Evolutionary conservation across 2,797 vertebrate genomes (phyloP).

Genomic region (Astyanax mexicanus): DNA sequence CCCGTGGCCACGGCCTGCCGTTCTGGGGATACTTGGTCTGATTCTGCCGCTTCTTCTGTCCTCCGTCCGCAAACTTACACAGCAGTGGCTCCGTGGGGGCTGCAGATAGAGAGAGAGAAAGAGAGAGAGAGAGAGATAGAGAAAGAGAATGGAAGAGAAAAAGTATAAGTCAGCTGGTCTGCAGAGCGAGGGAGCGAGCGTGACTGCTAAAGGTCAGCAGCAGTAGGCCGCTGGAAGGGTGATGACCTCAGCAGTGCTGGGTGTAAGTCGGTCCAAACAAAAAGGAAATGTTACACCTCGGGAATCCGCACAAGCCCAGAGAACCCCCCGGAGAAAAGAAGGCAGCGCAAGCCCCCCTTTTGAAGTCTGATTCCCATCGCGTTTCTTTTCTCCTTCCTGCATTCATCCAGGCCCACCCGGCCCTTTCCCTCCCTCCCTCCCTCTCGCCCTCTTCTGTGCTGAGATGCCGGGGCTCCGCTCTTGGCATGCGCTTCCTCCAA

Average conservation of each 20-base stretch:
- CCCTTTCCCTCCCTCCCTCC: not conserved
- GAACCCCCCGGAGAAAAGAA: conserved; percentile 30
- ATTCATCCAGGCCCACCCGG: conserved; percentile 13
- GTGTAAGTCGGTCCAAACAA: conserved; percentile 48
- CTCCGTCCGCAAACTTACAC: conserved; percentile 99
- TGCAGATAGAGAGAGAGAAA: conserved; percentile 73
- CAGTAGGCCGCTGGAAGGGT: conserved; percentile 52
- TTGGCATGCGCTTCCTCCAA: conserved; percentile 68
- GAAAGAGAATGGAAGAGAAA: conserved; percentile 29
- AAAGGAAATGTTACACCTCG: conserved; percentile 60
- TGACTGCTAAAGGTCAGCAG: conserved; percentile 52
- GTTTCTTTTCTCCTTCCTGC: conserved; percentile 43
- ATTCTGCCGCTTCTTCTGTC: conserved; percentile 98
- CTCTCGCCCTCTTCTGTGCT: conserved; percentile 29
- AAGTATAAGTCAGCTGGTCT: conserved; percentile 50
- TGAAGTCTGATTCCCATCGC: conserved; percentile 58
- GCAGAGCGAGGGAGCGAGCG: conserved; percentile 33
- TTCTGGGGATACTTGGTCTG: conserved; percentile 99
- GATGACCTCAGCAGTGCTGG: conserved; percentile 49
- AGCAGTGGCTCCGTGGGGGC: conserved; percentile 96
- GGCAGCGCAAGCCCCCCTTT: conserved; percentile 52
- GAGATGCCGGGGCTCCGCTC: conserved; percentile 69
- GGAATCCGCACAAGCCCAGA: conserved; percentile 49
- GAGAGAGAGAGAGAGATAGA: conserved; percentile 41
- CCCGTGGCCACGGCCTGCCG: conserved; percentile 94